Evolutionary conservation across 2,888 invertebrate genomes (phyloP), one percentile per base, ranked within the genome.

Genomic region (Heliconius ethilla): DNA sequence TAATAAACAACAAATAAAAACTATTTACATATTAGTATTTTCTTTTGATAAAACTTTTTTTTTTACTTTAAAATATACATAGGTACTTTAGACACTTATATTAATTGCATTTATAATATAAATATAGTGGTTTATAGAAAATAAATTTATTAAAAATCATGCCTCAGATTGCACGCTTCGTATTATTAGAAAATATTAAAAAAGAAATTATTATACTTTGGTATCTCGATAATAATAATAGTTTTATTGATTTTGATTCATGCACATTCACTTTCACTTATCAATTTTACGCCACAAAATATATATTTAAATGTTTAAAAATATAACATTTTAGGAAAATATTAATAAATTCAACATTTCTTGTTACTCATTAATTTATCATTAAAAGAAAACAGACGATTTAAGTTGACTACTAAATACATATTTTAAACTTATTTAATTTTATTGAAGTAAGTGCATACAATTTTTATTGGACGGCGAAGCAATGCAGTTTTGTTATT

Each of bases 391-490:
- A 74, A 63, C 45, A 65, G 72, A 72, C 37, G 72, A 51, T 59
- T 76, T 62, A 33, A 51, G 51, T 63, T 63, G 51, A 33, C 40
- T 72, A 40, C 66, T 69, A 69, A 13, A 69, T 67, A 73, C 37
- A 75, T 66, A 63, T 81, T 76, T 76, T 77, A 76, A 59, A 75
- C 22, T 63, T 79, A 80, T 77, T 81, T 80, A 77, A 80, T 22
- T 45, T 79, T 77, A 81, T 70, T 78, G 81, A 83, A 51, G 18
- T 51, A 51, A 83, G 81, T 80, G 80, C 82, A 78, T 80, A 79
- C 76, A 81, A 82, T 76, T 82, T 82, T 81, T 80, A 84, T 83
- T 87, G 87, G 87, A 87, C 87, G 87, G 87, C 86, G 87, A 86
- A 87, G 87, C 86, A 83, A 83, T 85, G 84, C 81, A 82, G 80